Percentiles rank a stretch among this genome's conserved stretches.
These are phyloP conservation scores for Anguilla rostrata DNA, from an alignment of 2,113 vertebrate genomes.

Conservation along the genomic window DNA sequence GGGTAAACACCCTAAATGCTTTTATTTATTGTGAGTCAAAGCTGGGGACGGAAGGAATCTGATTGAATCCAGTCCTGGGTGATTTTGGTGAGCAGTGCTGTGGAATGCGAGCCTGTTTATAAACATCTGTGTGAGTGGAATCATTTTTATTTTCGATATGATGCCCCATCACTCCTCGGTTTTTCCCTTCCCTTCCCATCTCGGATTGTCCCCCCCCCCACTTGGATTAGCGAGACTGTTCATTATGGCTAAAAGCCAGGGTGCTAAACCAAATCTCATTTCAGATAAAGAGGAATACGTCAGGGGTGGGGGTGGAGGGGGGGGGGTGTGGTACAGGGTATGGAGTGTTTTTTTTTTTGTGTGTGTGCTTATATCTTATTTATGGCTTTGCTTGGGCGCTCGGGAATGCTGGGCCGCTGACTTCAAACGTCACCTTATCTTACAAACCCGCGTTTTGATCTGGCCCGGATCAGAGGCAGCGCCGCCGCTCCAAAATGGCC, in stretches of 20 bases:
- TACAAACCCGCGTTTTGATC: conserved; percentile 84
- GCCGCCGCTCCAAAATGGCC: conserved; percentile 73
- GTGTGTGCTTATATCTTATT: conserved; percentile 85
- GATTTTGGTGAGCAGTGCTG: background rate
- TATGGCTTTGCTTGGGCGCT: conserved; percentile 89
- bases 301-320: conserved; percentile 45
- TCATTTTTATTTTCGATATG: background rate
- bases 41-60: background rate
- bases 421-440: conserved; percentile 86
- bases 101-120: background rate
- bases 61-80: background rate
- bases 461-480: conserved; percentile 87
- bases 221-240: conserved; percentile 50
- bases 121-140: background rate
- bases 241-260: conserved; percentile 57
- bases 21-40: background rate
- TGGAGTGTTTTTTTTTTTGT: conserved; percentile 36
- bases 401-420: conserved; percentile 82
- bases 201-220: conserved; percentile 39
- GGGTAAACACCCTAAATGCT: too few relatives aligned
- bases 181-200: background rate
- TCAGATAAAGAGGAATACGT: conserved; percentile 45
- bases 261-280: conserved; percentile 69
- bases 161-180: background rate
- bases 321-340: conserved; percentile 2